Evolutionary conservation across 2,888 invertebrate species (phyloP), one percentile per base, ranked within the genome.

Genomic region (Melanostoma mellinum): DNA sequence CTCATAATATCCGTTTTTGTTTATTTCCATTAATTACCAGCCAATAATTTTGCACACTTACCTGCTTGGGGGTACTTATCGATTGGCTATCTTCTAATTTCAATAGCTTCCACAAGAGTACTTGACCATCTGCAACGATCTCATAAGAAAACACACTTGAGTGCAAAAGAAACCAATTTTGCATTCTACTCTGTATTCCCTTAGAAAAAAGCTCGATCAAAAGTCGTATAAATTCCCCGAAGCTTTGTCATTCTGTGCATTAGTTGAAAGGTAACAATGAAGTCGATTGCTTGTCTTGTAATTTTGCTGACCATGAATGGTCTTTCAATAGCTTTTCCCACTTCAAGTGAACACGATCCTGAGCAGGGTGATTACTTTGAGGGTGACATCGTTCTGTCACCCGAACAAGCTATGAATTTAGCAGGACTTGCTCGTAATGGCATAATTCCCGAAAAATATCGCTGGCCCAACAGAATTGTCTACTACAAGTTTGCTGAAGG

Each of bases 351-450:
- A 3, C 9, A 73, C 2, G 95, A 96, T 89, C 95, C 96, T 0
- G 96, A 96, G 88, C 95, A 65, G 6, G 95, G 96, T 0, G 94
- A 93, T 10, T 33, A 95, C 86, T 93, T 93, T 0, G 94, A 96
- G 88, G 96, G 95, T 6, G 96, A 96, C 87, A 96, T 96, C 86
- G 89, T 95, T 30, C 92, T 95, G 84, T 94, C 94, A 0, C 85
- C 86, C 3, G 69, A 44, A 0, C 87, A 91, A 10, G 40, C 38
- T 6, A 53, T 52, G 5, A 3, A 36, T 0, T 40, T 82, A 0
- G 72, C 44, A 33, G 8, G 58, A 1, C 35, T 40, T 1, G 5
- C 36, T 44, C 91, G 94, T 84, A 95, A 95, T 87, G 95, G 95
- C 0, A 86, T 95, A 1, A 91, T 91, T 10, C 92, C 93, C 4